A percentile compares a stretch with the other conserved stretches of the same genome.
Evolutionary conservation across 2,797 vertebrate species (phyloP).

Genomic region (Pempheris klunzingeri): DNA sequence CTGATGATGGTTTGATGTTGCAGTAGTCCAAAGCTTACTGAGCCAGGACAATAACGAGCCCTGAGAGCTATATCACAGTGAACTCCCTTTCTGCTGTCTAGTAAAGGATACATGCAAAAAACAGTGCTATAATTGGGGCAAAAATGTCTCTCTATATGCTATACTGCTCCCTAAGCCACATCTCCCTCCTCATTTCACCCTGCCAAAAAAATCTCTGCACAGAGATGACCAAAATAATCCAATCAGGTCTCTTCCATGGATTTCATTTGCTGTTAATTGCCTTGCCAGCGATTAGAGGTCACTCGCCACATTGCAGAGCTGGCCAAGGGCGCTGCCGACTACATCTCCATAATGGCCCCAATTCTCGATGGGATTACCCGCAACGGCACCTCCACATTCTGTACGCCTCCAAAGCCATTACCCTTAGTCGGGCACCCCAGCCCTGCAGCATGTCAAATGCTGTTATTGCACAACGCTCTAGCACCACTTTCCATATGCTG

Average conservation of each 20-base stretch:
- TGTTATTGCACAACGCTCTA: constrained; percentile 28
- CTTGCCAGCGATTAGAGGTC: constrained; percentile 59
- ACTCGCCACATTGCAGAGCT: constrained; percentile 33
- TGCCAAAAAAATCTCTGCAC: constrained; percentile 17
- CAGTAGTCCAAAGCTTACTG: constrained; percentile 22
- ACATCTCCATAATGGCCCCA: constrained; percentile 63
- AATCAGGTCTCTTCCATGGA: constrained; percentile 57
- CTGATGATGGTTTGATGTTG: constrained; percentile 54
- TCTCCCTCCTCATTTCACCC: constrained; percentile 42
- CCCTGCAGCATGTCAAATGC: constrained; percentile 47
- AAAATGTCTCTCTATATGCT: constrained; percentile 44
- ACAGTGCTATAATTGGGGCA: constrained; percentile 58
- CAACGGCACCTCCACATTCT: constrained; percentile 35
- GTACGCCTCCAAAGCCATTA: constrained; percentile 51
- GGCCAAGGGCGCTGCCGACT: constrained; percentile 47
- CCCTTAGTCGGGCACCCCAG: constrained; percentile 34
- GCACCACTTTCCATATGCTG: constrained; percentile 28
- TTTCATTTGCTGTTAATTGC: constrained; percentile 73
- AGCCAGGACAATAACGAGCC: constrained; percentile 16
- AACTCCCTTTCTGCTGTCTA: constrained; percentile 20
- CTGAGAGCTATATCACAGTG: constrained; percentile 27
- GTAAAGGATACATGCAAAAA: constrained; percentile 32
- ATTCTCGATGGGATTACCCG: constrained; percentile 57
- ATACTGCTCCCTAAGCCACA: constrained; percentile 5
- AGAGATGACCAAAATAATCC: constrained; percentile 68